Evolutionary conservation across 2,113 vertebrate genomes (phyloP), one percentile per base, ranked within the genome.

Genomic region (Ageneiosus marmoratus): DNA sequence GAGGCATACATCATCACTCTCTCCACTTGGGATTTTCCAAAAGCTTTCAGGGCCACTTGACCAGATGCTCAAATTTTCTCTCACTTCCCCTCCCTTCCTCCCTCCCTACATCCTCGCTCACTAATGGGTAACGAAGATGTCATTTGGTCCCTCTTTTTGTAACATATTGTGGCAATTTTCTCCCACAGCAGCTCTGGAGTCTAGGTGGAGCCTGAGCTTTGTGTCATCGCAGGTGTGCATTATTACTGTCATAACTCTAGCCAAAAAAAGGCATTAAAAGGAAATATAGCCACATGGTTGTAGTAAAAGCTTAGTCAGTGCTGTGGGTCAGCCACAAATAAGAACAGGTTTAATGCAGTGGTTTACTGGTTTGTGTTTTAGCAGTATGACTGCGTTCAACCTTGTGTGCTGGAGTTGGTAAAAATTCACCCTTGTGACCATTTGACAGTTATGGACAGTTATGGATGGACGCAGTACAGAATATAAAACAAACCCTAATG

Each of bases 1-100:
- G 4, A 41, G 56, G 18, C 20, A 78, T 86, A 82, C 73, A 29
- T 89, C 69, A 88, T 4, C 58, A 80, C 67, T 83, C 60, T 67
- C 53, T 65, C 16, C 29, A 80, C 22, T 41, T 32, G 65, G 37
- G 67, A 81, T 53, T 81, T 82, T 81, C 79, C 6, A 22, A n/a
- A 77, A 58, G 48, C 79, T 88, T 90, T 84, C 44, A 32, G 44
- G 50, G 69, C 69, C 20, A 46, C 83, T 88, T 89, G 72, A 89
- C 83, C 87, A 88, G 81, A 84, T 90, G 86, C 80, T 89, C 79
- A 29, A 78, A 44, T 86, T 83, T 84, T 79, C 78, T 1, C 51
- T 80, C 41, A 70, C 79, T 32, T 11, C 8, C 72, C 55, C 79
- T 6, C 79, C 67, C 24, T 27, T 37, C 70, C 46, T 50, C 15